Percentiles rank a stretch among this genome's conserved stretches.
Evolutionary conservation across 2,888 invertebrate genomes (phyloP).

Genomic region (Xanthorhoe spadicearia): DNA sequence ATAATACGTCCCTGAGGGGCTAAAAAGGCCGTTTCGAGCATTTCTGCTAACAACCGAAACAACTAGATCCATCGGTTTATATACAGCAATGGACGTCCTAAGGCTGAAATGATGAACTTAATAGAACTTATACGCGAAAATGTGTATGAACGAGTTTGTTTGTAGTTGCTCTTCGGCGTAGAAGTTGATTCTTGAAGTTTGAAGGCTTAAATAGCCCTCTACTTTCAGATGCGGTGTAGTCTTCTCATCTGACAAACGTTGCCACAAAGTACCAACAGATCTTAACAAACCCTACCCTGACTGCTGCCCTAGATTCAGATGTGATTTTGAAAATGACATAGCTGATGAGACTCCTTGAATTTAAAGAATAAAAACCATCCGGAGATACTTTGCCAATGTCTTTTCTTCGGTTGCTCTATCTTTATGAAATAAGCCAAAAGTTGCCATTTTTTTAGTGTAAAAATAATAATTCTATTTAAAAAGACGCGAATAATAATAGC

Average conservation of each 20-base stretch:
- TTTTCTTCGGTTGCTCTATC: background rate
- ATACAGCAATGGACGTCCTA: no score
- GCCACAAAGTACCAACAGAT: slow-evolving; percentile 19
- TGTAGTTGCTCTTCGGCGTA: background rate
- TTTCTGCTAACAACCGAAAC: no score
- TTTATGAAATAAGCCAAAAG: no score
- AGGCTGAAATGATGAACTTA: no score
- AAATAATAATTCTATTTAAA: background rate
- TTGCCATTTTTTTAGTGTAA: background rate
- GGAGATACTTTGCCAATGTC: background rate
- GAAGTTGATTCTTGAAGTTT: background rate
- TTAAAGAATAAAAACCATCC: background rate
- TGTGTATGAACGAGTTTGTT: no score
- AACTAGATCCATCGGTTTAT: no score
- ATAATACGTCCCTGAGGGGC: no score
- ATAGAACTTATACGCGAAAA: no score
- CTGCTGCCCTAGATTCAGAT: slow-evolving; percentile 15
- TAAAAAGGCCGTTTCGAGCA: no score
- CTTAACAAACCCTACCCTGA: slow-evolving; percentile 24
- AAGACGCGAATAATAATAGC: background rate
- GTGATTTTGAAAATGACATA: slow-evolving; percentile 24
- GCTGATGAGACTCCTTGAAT: background rate
- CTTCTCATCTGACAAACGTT: slow-evolving; percentile 5
- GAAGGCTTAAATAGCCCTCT: slow-evolving; percentile 1
- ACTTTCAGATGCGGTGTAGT: slow-evolving; percentile 23